A percentile compares a stretch with the other conserved stretches of the same genome.
Conservation (phyloP, 2,797 vertebrate genomes). For the Acrossocheilus wenchowensis region DNA sequence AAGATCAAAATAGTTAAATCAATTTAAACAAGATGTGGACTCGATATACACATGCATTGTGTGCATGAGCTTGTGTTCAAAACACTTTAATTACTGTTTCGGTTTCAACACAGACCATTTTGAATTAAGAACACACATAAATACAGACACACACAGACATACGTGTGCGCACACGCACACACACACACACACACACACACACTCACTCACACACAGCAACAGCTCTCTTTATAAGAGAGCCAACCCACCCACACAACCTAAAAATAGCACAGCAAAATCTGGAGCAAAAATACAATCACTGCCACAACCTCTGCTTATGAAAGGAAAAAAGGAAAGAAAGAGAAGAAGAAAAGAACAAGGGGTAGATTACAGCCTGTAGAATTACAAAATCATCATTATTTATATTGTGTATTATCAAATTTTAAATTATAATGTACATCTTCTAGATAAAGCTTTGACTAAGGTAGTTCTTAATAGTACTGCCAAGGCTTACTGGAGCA, state of each 20-base stretch:
- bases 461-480: neutral
- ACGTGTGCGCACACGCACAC: neutral
- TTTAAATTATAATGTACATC: neutral
- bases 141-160: neutral
- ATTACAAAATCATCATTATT: neutral
- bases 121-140: conserved; percentile 49
- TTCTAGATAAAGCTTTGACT: neutral
- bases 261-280: conserved; percentile 54
- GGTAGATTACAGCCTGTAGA: neutral
- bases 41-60: neutral
- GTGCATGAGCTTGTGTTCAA: conserved; percentile 32
- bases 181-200: neutral
- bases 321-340: conserved; percentile 18
- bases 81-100: conserved; percentile 55
- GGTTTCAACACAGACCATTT: conserved; percentile 32
- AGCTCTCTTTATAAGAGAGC: conserved; percentile 38
- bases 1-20: neutral
- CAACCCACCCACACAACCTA: conserved; percentile 36
- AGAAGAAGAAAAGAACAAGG: neutral
- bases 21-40: neutral
- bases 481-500: neutral
- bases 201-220: neutral
- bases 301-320: conserved; percentile 66
- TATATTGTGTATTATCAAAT: neutral
- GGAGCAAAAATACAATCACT: conserved; percentile 51